A percentile compares a stretch with the other conserved stretches of the same genome.
Evolutionary conservation across 2,888 invertebrate genomes (phyloP).

Genomic region (Julus scanicus): DNA sequence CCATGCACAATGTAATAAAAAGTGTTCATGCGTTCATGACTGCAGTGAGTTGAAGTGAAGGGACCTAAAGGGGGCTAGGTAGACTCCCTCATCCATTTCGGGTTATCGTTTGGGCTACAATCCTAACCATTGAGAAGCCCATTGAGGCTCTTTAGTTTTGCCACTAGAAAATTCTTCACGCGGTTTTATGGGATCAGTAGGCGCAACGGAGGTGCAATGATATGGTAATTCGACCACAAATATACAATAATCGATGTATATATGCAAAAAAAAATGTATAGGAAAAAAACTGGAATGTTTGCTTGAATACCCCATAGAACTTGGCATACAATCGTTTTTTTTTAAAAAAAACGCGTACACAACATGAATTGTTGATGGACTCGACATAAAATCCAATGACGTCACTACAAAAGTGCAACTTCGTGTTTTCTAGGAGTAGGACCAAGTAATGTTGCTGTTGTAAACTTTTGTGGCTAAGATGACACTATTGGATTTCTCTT

Average conservation of each 20-base stretch:
- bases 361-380: constrained; percentile 9
- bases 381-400: background rate
- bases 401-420: background rate
- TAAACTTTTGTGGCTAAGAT: background rate
- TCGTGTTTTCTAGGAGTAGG: background rate
- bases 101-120: background rate
- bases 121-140: constrained; percentile 19
- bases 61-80: background rate
- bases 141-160: constrained; percentile 17
- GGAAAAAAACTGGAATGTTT: background rate
- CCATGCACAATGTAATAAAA: background rate
- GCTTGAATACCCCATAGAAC: background rate
- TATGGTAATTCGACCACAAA: background rate
- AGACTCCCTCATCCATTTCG: background rate
- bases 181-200: constrained; percentile 14
- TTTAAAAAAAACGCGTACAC: background rate
- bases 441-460: background rate
- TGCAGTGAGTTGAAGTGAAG: background rate
- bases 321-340: background rate
- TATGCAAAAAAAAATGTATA: background rate
- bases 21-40: background rate
- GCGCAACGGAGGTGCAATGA: background rate
- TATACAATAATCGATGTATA: background rate
- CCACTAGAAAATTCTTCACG: constrained; percentile 8
- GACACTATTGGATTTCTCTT: too few species aligned